Evolutionary conservation across 2,113 vertebrate genomes (phyloP), one percentile per base, ranked within the genome.

Genomic region (Neolamprologus kungweensis): DNA sequence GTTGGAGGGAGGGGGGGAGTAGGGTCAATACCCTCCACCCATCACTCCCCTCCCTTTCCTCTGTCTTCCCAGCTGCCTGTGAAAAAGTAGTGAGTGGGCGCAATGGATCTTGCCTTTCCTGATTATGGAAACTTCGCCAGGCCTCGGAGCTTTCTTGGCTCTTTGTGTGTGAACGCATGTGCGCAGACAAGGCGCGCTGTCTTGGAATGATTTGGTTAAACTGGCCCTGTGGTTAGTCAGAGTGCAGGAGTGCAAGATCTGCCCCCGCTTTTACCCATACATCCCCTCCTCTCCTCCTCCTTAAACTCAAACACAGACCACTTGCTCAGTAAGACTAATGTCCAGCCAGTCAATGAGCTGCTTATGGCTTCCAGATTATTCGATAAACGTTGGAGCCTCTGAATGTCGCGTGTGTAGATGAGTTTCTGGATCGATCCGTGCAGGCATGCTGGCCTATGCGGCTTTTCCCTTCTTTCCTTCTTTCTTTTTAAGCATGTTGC

Each of bases 171-270:
- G 92, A 90, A 79, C 90, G 84, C 91, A 88, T 88, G 91, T 75
- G 88, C 60, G 40, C 78, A 94, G 93, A 95, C 95, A 93, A 86
- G 94, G 90, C 90, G 93, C 94, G 93, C 88, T 96, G 92, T 95
- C 89, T 94, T 87, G 91, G 96, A 95, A 94, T 93, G 91, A 94
- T 94, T 94, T 84, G 89, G 90, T 93, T 93, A 93, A 23, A 75
- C 84, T 26, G 84, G 83, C 83, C 82, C 79, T 57, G 83, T 85
- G 84, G 85, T 85, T 83, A 81, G 86, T 87, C 73, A 55, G 86
- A 88, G 86, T 57, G 84, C 35, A 80, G 88, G 81, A 86, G 88
- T 81, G 55, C 28, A 10, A 28, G n/a, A 63, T 50, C 65, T 47
- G 6, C 58, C 54, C 5, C 26, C 80, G 26, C 71, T 50, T 83